Conservation (phyloP, 2,113 vertebrate genomes). For the Burhinus bistriatus region DNA sequence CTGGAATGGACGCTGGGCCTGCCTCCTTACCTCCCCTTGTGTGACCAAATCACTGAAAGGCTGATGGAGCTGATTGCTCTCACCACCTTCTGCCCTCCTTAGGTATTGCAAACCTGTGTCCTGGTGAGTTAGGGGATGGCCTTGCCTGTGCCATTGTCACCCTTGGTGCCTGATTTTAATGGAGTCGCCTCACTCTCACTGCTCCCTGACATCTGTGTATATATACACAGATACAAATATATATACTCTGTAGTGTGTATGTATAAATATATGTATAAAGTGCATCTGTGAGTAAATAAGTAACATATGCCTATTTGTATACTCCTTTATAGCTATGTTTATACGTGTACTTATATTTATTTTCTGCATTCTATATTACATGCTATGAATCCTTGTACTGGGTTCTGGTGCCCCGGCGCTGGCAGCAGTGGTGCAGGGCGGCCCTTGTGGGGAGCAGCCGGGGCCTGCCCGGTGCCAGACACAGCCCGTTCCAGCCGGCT, state of each 20-base stretch:
- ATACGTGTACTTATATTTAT: neutral
- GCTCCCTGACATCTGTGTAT: neutral
- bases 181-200: neutral
- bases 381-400: neutral
- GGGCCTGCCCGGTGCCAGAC: rapidly evolving
- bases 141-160: neutral
- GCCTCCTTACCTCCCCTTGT: neutral
- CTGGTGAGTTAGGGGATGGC: neutral
- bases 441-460: neutral
- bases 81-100: no score
- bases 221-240: neutral
- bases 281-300: neutral
- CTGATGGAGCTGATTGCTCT: neutral
- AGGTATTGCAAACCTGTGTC: neutral
- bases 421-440: no score
- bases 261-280: neutral
- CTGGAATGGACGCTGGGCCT: neutral
- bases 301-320: neutral
- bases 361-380: neutral
- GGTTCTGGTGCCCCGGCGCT: no score
- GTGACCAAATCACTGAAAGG: no score
- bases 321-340: neutral
- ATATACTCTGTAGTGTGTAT: neutral
- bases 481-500: neutral
- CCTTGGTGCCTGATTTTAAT: neutral